Conservation (phyloP, 2,113 vertebrate species). For the Tragelaphus buxtoni region DNA sequence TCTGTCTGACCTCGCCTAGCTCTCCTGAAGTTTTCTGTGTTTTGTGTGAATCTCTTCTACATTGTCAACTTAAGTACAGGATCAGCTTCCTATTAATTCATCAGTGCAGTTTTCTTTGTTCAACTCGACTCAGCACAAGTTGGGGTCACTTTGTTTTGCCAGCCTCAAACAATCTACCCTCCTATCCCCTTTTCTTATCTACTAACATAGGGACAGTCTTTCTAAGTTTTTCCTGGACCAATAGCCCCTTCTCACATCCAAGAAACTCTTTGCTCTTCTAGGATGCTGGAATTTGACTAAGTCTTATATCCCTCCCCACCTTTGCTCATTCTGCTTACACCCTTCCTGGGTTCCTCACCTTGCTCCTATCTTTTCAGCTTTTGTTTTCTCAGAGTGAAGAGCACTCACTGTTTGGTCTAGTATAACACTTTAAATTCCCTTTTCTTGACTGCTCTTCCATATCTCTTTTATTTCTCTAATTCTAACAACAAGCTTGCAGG, state of each 20-base stretch:
- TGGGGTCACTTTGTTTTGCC: neutral
- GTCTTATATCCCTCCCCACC: neutral
- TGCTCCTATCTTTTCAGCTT: neutral
- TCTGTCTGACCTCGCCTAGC: neutral
- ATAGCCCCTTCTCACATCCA: neutral
- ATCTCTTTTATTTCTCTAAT: neutral
- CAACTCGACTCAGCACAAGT: neutral
- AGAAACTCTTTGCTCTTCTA: neutral
- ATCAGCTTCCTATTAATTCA: neutral
- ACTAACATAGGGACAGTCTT: neutral
- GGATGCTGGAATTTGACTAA: neutral
- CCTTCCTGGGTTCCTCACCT: neutral
- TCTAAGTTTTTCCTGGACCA: neutral
- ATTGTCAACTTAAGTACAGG: neutral
- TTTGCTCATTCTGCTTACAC: neutral
- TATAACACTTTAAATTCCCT: neutral
- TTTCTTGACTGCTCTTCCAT: neutral
- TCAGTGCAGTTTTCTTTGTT: neutral
- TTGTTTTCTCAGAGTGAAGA: neutral
- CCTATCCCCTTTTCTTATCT: neutral
- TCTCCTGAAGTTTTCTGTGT: neutral
- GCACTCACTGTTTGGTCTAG: fast-evolving
- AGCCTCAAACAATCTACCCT: neutral
- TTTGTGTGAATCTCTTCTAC: neutral
- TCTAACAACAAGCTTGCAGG: neutral